Evolutionary conservation across 1,140 invertebrate genomes (phyloP), one percentile per base, ranked within the genome.

Genomic region (Maniola jurtina): DNA sequence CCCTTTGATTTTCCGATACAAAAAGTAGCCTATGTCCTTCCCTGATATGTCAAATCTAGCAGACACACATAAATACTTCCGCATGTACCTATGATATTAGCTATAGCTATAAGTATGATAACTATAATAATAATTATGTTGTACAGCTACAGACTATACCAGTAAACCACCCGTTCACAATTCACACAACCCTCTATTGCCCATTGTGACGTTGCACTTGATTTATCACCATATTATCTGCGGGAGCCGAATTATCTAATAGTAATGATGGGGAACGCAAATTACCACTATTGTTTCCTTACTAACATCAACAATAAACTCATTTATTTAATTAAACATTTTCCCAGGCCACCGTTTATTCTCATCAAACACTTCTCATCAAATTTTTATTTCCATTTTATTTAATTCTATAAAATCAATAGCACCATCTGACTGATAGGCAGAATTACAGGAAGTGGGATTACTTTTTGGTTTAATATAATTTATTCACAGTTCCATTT

Each of bases 221-320:
- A 63, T 68, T 68, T 68, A 68, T 68, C 54, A 61, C 61, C 61
- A 52, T 62, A 63, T 67, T 63, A 68, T 68, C 55, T 50, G 66
- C 25, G 61, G 61, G 66, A 60, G 60, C 15, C 42, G 66, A 58
- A 57, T 68, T 68, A 68, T 68, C 66, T 68, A 63, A 68, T 57
- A 57, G 66, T 36, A 58, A 35, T 68, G 55, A 52, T 45, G 42
- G 42, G 61, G 47, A 33, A 50, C 61, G 52, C 66, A 68, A 63
- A 68, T 68, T 68, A 68, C 54, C 0, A 52, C 66, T 57, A 68
- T 68, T 68, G 61, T 63, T 57, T 45, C 11, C 42, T 45, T 45
- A 45, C 13, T 11, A 11, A 45, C 42, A 45, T n/a, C 13, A 45
- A 66, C 57, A 54, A 66, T 61, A 59, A 38, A 47, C 42, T 60